Conservation (phyloP, 2,797 vertebrate genomes). For the Diplodus puntazzo region DNA sequence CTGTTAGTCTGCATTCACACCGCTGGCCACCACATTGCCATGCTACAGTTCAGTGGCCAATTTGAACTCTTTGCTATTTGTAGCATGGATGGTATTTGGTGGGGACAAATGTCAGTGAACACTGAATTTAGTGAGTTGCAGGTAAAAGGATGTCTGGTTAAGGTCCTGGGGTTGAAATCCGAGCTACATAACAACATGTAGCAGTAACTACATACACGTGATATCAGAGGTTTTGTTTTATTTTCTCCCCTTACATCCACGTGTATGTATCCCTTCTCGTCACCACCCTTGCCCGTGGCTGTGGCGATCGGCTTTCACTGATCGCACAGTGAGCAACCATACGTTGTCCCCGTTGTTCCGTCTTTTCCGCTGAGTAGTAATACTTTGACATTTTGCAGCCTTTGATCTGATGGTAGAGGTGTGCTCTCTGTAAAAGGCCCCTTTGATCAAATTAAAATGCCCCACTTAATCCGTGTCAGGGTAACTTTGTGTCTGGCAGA, state of each 20-base stretch:
- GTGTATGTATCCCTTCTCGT: background rate
- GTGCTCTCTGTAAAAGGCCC: constrained; percentile 56
- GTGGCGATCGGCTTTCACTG: constrained; percentile 23
- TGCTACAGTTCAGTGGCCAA: constrained; percentile 57
- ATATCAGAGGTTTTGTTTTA: background rate
- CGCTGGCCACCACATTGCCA: constrained; percentile 37
- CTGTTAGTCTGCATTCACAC: constrained; percentile 53
- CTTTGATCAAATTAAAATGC: constrained; percentile 77
- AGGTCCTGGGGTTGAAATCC: constrained; percentile 13
- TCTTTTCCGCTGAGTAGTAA: constrained; percentile 45
- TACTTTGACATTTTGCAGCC: constrained; percentile 57
- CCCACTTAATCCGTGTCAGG: constrained; percentile 60
- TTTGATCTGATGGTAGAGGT: constrained; percentile 71
- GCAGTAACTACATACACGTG: background rate
- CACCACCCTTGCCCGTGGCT: constrained; percentile 8
- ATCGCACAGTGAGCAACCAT: constrained; percentile 27
- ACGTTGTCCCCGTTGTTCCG: constrained; percentile 13
- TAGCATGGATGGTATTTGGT: constrained; percentile 50
- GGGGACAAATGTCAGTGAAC: constrained; percentile 61
- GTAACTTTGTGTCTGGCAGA: constrained; percentile 58
- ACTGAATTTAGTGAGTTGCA: constrained; percentile 45
- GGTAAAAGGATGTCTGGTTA: constrained; percentile 34
- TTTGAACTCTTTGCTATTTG: constrained; percentile 48
- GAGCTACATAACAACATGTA: background rate
- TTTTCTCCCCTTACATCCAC: background rate